Evolutionary conservation across 1,140 invertebrate species (phyloP), one percentile per base, ranked within the genome.

Genomic region (Gerris buenoi): DNA sequence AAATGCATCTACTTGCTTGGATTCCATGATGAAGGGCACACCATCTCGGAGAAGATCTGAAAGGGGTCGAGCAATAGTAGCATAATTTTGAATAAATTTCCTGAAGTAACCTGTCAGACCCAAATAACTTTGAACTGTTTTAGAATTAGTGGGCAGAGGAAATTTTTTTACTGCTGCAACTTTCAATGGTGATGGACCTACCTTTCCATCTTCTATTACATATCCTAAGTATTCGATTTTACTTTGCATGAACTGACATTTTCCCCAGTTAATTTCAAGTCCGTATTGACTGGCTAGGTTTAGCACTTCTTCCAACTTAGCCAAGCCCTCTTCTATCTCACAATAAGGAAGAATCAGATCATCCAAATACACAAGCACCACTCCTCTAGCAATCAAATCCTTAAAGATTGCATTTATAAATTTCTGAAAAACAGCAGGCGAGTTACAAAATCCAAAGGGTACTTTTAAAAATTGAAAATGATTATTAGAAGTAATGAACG

Each of bases 261-360:
- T 79, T 65, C 76, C 74, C 73, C 72, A 72, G 27, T 76, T 77
- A 0, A 78, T 70, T 29, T 72, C 33, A 56, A 79, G 68, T 1
- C 75, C 76, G 72, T 76, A 75, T 0, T 76, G 65, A 1, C 64
- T 66, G 15, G 76, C 70, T 3, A 60, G 65, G 15, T 66, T 28
- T 14, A 70, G 25, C 5, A 67, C 25, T 27, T 60, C 56, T 62
- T 70, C 65, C n/a, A 74, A 63, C 26, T 67, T 68, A 57, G 29
- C 27, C 27, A 68, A 15, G 26, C 27, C 67, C 18, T 68, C 65
- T 58, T 69, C 26, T 14, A 29, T 28, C 22, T 61, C 64, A 46
- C 22, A 27, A 10, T 65, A 27, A 1, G 26, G 67, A 2, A 70
- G 64, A 23, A 71, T 68, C 18, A 67, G 46, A 66, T 71, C 67